Evolutionary conservation across 2,797 vertebrate genomes (phyloP).

Genomic region (Enteromius trimaculatus): DNA sequence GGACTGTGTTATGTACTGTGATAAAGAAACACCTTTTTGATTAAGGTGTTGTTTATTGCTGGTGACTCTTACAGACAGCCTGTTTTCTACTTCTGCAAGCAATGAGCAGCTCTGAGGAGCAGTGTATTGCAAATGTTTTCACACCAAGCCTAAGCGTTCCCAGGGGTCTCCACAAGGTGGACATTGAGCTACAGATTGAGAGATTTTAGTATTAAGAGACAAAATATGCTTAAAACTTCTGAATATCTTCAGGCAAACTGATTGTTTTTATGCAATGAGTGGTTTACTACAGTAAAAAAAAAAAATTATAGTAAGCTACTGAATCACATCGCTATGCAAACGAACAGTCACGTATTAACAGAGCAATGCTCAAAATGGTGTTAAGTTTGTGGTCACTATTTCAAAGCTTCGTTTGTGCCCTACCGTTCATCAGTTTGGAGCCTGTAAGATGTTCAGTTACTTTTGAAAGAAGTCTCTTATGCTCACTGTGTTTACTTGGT

Average conservation of each 20-base stretch:
- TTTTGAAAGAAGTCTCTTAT: not conserved
- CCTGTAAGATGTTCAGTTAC: not conserved
- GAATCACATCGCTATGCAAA: not conserved
- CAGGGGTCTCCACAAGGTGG: constrained; percentile 2
- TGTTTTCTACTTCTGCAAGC: not conserved
- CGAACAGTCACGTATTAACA: too few species aligned
- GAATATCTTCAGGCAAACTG: not conserved
- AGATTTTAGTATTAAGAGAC: not conserved
- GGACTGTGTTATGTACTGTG: too few species aligned
- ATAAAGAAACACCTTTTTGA: too few species aligned
- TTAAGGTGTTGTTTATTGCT: too few species aligned
- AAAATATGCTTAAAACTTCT: too few species aligned
- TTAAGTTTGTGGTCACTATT: not conserved
- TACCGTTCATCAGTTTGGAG: not conserved
- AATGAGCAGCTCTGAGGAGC: not conserved
- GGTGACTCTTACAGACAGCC: not conserved
- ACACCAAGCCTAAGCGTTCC: not conserved
- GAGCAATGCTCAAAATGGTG: not conserved
- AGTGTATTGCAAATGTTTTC: not conserved
- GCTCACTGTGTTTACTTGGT: not conserved
- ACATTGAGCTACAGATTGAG: not conserved
- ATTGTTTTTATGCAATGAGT: too few species aligned
- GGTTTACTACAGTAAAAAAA: not conserved
- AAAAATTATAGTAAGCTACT: not conserved
- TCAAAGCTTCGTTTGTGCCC: not conserved